Evolutionary conservation across 2,113 vertebrate genomes (phyloP).

Genomic region (Apus apus): DNA sequence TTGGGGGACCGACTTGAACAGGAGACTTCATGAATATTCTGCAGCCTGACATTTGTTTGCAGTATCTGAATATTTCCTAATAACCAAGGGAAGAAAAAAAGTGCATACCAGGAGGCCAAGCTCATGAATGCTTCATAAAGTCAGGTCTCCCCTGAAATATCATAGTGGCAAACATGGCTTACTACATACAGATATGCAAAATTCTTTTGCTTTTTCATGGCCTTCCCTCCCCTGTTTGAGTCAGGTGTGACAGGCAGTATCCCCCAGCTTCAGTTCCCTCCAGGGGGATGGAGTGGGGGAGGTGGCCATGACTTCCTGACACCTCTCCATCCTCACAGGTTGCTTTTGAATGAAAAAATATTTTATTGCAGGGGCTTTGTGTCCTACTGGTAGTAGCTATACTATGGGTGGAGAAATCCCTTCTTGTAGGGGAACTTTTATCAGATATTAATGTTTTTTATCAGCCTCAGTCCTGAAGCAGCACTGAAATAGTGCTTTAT

Average conservation of each 20-base stretch:
- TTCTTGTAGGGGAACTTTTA: neutral
- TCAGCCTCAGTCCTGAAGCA: neutral
- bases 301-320: accelerated
- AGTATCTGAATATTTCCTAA: conserved; percentile 59
- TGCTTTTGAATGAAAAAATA: neutral
- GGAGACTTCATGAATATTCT: conserved; percentile 68
- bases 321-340: neutral
- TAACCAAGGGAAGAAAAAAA: conserved; percentile 9
- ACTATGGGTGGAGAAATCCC: neutral
- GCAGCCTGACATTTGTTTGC: conserved; percentile 58
- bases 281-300: neutral
- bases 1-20: conserved; percentile 33
- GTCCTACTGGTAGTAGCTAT: neutral
- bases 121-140: conserved; percentile 64
- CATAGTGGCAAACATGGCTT: neutral
- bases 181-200: neutral
- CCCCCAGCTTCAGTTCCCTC: neutral
- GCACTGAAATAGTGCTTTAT: neutral
- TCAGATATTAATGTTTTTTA: neutral
- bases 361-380: neutral
- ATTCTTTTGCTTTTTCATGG: neutral
- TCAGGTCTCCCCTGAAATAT: conserved; percentile 39
- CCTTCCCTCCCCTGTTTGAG: neutral
- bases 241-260: neutral
- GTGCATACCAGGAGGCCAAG: neutral